phyloP scores from a whole-genome alignment of 2,797 vertebrate species.

The Chrysocyon brachyurus region DNA sequence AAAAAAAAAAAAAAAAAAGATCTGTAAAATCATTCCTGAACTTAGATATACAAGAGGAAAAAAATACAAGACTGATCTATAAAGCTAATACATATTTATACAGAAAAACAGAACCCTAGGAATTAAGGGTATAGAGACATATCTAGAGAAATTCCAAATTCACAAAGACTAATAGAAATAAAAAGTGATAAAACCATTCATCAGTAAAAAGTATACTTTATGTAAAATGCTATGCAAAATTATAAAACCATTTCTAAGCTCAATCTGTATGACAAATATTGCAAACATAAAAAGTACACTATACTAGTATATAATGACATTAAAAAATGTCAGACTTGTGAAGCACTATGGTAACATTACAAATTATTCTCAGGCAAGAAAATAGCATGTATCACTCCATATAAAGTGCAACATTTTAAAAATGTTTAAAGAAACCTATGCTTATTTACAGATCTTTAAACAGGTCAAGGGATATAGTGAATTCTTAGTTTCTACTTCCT shows the following conservation, averaged over 20 bases:
- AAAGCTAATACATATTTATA: neutral
- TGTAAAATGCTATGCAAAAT: constrained; percentile 22
- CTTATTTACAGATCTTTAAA: neutral
- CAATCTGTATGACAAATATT: constrained; percentile 23
- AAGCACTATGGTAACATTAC: constrained; percentile 27
- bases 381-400: neutral
- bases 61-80: neutral
- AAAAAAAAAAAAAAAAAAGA: neutral
- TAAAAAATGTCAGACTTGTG: constrained; percentile 50
- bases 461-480: neutral
- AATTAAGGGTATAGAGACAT: constrained; percentile 33
- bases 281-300: constrained; percentile 18
- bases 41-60: constrained; percentile 1
- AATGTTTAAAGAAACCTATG: constrained; percentile 19
- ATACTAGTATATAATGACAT: constrained; percentile 42
- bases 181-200: constrained; percentile 27
- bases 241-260: constrained; percentile 33
- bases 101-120: constrained; percentile 39
- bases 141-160: constrained; percentile 48
- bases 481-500: neutral
- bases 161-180: constrained; percentile 33
- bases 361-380: constrained; percentile 48
- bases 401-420: neutral
- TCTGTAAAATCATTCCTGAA: neutral
- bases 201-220: constrained; percentile 22